These are phyloP conservation scores for Gandaritis pyraliata DNA, from an alignment of 2,888 invertebrate species.

Conservation along the genomic window DNA sequence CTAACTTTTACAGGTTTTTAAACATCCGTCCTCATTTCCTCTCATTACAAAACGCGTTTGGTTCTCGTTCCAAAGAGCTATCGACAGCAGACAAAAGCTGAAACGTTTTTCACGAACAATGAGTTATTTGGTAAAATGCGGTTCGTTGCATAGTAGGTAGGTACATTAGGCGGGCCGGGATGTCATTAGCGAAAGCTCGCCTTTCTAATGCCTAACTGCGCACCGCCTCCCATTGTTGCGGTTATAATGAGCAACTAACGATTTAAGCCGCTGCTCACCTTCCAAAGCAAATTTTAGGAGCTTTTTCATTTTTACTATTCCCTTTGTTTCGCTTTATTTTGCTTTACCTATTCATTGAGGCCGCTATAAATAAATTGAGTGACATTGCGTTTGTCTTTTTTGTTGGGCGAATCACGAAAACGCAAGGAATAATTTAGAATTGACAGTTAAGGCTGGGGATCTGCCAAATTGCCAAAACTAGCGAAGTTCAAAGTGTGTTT, in stretches of 20 bases:
- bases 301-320: slow-evolving; percentile 31
- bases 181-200: slow-evolving; percentile 79
- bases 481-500: no score
- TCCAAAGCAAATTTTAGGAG: slow-evolving; percentile 51
- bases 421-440: no score
- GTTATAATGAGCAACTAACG: slow-evolving; percentile 80
- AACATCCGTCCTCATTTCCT: slow-evolving; percentile 23
- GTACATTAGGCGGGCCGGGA: slow-evolving; percentile 64
- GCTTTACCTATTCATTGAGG: slow-evolving; percentile 55
- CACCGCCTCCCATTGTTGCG: slow-evolving; percentile 75
- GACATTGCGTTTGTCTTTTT: not conserved
- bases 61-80: slow-evolving; percentile 26
- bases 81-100: slow-evolving; percentile 35
- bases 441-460: no score
- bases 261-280: slow-evolving; percentile 64
- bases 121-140: slow-evolving; percentile 75
- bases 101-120: slow-evolving; percentile 59
- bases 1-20: not conserved
- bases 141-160: slow-evolving; percentile 49
- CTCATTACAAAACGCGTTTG: slow-evolving; percentile 30
- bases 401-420: not conserved
- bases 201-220: slow-evolving; percentile 82
- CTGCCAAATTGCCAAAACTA: no score
- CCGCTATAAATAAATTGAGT: slow-evolving; percentile 4
- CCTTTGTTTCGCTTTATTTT: slow-evolving; percentile 26